Evolutionary conservation across 2,113 vertebrate genomes (phyloP), one percentile per base, ranked within the genome.

Genomic region (Aspiorhynchus laticeps): DNA sequence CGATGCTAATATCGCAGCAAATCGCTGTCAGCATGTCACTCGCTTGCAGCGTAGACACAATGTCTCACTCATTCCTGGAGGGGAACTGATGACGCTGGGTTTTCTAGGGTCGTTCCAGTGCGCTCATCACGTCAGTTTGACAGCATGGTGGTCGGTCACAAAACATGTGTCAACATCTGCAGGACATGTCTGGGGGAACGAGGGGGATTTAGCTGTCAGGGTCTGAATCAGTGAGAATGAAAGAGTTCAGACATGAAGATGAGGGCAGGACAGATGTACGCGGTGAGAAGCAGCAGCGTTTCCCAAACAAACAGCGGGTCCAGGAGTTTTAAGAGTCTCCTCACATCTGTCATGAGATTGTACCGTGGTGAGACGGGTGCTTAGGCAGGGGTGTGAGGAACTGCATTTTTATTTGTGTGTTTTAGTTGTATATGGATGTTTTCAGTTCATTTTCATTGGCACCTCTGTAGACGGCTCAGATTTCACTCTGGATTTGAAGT

Each of bases 11-110:
- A 67, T 67, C 5, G 5, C 63, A 28, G 26, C 63, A 67, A 28
- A 67, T 67, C n/a, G n/a, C n/a, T 67, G 63, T 61, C 56, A 61
- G 56, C 24, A 24, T 53, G 51, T 53, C 51, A 53, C 51, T 53
- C 17, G 15, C 51, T 65, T 65, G 33, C 69, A 41, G 36, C 21
- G 4, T 24, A 38, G 69, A 73, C 69, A 38, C 69, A 26, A 43
- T 14, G 73, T 26, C 38, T 75, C 41, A 43, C 41, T 76, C 74
- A 17, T 76, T 76, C 74, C 74, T 76, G 41, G 74, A 76, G 74
- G 90, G 84, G 82, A 92, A 90, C 90, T 88, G 92, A 93, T 94
- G 93, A 95, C 90, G 90, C 71, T 73, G 93, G 92, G 83, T 91
- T 90, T 90, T 88, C 28, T 65, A 51, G 63, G 67, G 81, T 88